Percentiles rank a stretch among this genome's conserved stretches.
phyloP scores from a whole-genome alignment of 2,888 invertebrate species.

The Stegana nigrithorax region DNA sequence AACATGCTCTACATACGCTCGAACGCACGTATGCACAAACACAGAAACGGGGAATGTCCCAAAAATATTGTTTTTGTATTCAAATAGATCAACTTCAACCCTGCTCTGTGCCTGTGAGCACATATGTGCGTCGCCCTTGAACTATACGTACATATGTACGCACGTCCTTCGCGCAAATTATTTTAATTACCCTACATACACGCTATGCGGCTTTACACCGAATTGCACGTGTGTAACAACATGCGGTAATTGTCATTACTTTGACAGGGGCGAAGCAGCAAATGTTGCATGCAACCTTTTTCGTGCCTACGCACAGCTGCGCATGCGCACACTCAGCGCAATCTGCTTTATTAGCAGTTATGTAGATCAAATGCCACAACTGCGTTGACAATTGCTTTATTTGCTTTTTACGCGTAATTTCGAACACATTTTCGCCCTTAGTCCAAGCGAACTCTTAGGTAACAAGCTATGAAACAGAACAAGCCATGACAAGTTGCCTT shows the following conservation, averaged over 20 bases:
- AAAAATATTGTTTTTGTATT: conserved; percentile 20
- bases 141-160: neutral
- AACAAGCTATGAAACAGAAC: conserved; percentile 18
- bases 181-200: conserved; percentile 33
- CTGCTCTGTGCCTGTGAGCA: neutral
- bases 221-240: conserved; percentile 23
- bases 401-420: conserved; percentile 47
- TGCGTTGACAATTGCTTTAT: conserved; percentile 55
- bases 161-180: conserved; percentile 7
- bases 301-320: conserved; percentile 42
- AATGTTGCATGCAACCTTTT: neutral
- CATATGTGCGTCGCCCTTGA: neutral
- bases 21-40: too few relatives aligned
- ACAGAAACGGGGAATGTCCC: too few relatives aligned
- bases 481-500: neutral
- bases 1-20: neutral
- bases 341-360: conserved; percentile 15
- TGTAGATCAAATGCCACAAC: neutral
- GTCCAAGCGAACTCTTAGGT: too few relatives aligned
- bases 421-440: too few relatives aligned
- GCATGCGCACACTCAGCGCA: conserved; percentile 44
- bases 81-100: conserved; percentile 4
- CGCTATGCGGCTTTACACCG: conserved; percentile 8
- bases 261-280: neutral
- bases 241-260: conserved; percentile 41